These are phyloP conservation scores for Tenthredo notha DNA, from an alignment of 2,888 invertebrate species.

Conservation along the genomic window DNA sequence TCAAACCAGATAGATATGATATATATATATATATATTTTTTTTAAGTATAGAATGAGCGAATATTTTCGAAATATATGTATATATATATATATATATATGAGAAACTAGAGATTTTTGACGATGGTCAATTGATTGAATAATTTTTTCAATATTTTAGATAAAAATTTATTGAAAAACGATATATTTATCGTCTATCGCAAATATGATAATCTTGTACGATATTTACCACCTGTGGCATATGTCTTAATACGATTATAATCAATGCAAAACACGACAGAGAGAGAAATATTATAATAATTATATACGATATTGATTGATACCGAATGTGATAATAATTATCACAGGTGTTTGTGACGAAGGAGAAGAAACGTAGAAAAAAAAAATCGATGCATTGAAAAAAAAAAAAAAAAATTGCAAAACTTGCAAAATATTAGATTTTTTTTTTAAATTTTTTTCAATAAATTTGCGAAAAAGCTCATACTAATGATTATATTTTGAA, in stretches of 20 bases:
- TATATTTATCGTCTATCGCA: conserved; percentile 11
- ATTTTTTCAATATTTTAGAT: too few relatives aligned
- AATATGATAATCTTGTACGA: conserved; percentile 29
- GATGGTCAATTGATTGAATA: not conserved
- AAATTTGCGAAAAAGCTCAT: not conserved
- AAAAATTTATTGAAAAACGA: not conserved
- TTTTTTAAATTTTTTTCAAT: too few relatives aligned
- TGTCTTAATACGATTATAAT: not conserved
- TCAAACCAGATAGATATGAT: not conserved
- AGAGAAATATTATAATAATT: not conserved
- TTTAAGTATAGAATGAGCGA: not conserved
- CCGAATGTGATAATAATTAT: not conserved
- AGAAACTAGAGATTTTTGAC: too few relatives aligned
- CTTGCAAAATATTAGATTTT: not conserved
- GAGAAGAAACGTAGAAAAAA: not conserved
- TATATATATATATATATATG: not conserved
- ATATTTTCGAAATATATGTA: not conserved
- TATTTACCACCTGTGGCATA: conserved; percentile 45
- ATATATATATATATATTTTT: not conserved
- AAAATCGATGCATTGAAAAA: not conserved
- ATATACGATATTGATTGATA: not conserved
- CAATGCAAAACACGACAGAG: not conserved
- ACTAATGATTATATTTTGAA: not conserved
- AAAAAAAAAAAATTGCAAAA: not conserved
- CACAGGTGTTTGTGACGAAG: not conserved